A percentile compares a stretch with the other conserved stretches of the same genome.
Conservation (phyloP, 1,140 invertebrate species). For the Drosophila serrata region DNA sequence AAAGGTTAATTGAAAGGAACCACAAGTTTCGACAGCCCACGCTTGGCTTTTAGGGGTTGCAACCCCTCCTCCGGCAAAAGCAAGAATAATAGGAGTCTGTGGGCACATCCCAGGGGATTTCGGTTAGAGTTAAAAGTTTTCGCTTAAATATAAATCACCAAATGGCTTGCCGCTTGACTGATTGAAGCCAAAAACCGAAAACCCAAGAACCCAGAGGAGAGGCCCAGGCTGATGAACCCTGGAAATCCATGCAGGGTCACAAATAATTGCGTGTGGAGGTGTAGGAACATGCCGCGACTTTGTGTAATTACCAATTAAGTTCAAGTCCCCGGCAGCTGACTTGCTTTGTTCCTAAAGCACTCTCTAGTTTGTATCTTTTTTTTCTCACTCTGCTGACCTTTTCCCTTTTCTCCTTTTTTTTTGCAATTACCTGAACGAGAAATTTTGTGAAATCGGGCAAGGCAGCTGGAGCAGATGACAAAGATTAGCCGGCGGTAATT, state of each 20-base stretch:
- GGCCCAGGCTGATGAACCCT: conserved; percentile 30
- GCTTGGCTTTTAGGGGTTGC: conserved; percentile 72
- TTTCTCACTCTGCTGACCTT: conserved; percentile 16
- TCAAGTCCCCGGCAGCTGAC: conserved; percentile 47
- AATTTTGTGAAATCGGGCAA: conserved; percentile 69
- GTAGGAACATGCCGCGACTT: conserved; percentile 66
- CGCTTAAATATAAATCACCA: conserved; percentile 81
- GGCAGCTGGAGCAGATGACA: conserved; percentile 72
- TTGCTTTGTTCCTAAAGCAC: not conserved
- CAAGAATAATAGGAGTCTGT: conserved; percentile 41
- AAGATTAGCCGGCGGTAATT: conserved; percentile 77
- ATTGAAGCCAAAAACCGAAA: conserved; percentile 40
- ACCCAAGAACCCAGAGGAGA: conserved; percentile 12
- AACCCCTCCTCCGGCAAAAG: conserved; percentile 3
- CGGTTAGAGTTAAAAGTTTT: conserved; percentile 82
- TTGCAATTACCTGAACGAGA: conserved; percentile 61
- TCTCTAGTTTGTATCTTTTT: conserved; percentile 31
- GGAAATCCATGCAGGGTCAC: conserved; percentile 41
- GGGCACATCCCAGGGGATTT: conserved; percentile 62
- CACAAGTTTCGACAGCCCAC: conserved; percentile 77
- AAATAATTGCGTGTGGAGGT: conserved; percentile 29
- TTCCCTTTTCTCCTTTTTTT: conserved; percentile 20
- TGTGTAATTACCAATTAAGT: conserved; percentile 81
- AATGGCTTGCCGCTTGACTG: conserved; percentile 68
- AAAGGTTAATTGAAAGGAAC: conserved; percentile 83